A percentile compares a stretch with the other conserved stretches of the same genome.
Evolutionary conservation across 2,113 vertebrate genomes (phyloP).

Genomic region (Paradoxurus hermaphroditus): DNA sequence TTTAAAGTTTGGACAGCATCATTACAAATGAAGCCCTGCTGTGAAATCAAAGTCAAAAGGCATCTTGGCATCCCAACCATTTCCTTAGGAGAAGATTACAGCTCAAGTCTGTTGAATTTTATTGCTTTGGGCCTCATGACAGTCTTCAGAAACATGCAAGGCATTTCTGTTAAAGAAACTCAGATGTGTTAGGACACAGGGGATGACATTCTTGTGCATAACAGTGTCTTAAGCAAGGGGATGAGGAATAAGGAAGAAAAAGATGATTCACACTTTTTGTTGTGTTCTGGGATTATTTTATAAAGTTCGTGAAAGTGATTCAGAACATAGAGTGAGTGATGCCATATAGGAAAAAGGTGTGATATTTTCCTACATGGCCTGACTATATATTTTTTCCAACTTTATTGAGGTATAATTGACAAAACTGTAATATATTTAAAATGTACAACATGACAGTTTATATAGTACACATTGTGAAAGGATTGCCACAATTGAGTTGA

Average conservation of each 20-base stretch:
- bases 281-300: conserved; percentile 34
- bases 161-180: conserved; percentile 91
- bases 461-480: not conserved
- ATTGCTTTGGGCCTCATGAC: conserved; percentile 91
- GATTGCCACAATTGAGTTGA: not conserved
- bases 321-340: not conserved
- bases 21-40: conserved; percentile 90
- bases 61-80: conserved; percentile 97
- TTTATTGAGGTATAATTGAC: not conserved
- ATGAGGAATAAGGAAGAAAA: conserved; percentile 15
- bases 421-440: not conserved
- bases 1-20: conserved; percentile 88
- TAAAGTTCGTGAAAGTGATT: conserved; percentile 25
- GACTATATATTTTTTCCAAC: not conserved
- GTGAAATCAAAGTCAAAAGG: conserved; percentile 90
- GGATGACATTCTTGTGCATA: conserved; percentile 84
- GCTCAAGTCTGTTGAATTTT: conserved; percentile 91
- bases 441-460: not conserved
- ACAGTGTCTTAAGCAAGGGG: conserved; percentile 70
- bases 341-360: not conserved
- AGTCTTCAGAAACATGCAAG: conserved; percentile 89
- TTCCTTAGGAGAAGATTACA: conserved; percentile 97
- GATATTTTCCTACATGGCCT: not conserved
- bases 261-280: conserved; percentile 51
- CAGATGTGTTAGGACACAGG: conserved; percentile 86